A percentile compares a stretch with the other conserved stretches of the same genome.
phyloP scores from a whole-genome alignment of 1,140 invertebrate genomes.

The Trachelipus rathkii region DNA sequence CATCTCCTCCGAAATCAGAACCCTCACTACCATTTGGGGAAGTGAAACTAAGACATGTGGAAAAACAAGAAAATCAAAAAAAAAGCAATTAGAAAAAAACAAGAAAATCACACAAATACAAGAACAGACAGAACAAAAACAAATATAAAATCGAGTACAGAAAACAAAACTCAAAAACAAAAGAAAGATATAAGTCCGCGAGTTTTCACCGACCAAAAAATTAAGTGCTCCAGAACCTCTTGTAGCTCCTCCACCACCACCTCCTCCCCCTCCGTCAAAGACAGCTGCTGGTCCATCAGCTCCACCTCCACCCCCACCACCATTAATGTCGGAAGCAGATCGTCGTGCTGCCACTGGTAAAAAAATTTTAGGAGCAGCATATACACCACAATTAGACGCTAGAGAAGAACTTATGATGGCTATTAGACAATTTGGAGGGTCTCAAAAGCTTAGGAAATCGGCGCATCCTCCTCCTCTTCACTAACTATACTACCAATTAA shows the following conservation, averaged over 20 bases:
- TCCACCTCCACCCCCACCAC: conserved; percentile 20
- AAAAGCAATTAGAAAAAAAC: no score
- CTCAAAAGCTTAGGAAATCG: neutral
- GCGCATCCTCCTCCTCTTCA: neutral
- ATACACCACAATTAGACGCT: conserved; percentile 31
- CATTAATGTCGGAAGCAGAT: conserved; percentile 26
- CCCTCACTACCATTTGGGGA: neutral
- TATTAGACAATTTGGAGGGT: conserved; percentile 34
- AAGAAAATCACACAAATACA: no score
- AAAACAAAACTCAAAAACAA: no score
- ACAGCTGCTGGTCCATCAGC: neutral
- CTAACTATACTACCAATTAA: no score
- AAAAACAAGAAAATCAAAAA: no score
- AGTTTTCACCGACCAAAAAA: conserved; percentile 14
- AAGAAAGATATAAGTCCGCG: no score
- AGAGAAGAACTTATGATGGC: conserved; percentile 45
- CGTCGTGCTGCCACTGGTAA: conserved; percentile 37
- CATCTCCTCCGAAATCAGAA: neutral
- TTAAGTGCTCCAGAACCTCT: neutral
- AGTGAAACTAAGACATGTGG: conserved; percentile 7
- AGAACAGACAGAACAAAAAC: no score
- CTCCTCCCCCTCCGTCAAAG: conserved; percentile 25
- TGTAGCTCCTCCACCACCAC: conserved; percentile 10
- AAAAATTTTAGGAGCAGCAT: conserved; percentile 29
- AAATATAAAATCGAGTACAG: no score